A percentile compares a stretch with the other conserved stretches of the same genome.
phyloP scores from a whole-genome alignment of 1,140 invertebrate species.

The Hylaeus anthracinus region DNA sequence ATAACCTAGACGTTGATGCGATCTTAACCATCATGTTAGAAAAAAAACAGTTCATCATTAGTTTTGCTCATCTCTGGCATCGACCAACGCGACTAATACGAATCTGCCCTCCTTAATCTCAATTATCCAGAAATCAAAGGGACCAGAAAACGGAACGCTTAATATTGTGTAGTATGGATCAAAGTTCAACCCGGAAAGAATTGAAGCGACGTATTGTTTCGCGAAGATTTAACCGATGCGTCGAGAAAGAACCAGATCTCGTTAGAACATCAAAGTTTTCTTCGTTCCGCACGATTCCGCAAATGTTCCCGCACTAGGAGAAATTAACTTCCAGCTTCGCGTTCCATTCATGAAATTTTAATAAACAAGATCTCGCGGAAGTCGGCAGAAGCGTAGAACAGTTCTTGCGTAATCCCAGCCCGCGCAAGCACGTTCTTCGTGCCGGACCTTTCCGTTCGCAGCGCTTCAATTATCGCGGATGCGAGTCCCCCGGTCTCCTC shows the following conservation, averaged over 20 bases:
- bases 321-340: not conserved
- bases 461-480: slow-evolving; percentile 34
- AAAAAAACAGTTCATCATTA: too few species aligned
- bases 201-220: not conserved
- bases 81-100: not conserved
- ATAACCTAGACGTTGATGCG: too few species aligned
- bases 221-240: not conserved
- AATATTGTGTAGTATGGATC: not conserved
- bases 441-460: not conserved
- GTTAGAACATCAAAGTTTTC: not conserved
- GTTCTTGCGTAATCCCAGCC: not conserved
- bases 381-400: not conserved
- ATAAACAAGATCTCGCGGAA: not conserved
- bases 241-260: not conserved
- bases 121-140: not conserved
- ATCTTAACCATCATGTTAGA: too few species aligned
- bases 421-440: not conserved
- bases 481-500: not conserved
- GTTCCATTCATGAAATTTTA: not conserved
- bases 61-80: too few species aligned
- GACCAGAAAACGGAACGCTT: not conserved
- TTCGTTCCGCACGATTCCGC: not conserved
- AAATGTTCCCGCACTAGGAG: not conserved
- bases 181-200: not conserved
- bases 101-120: too few species aligned